Evolutionary conservation across 2,888 invertebrate genomes (phyloP), one percentile per base, ranked within the genome.

Genomic region (Himalopsyche kuldschensis): DNA sequence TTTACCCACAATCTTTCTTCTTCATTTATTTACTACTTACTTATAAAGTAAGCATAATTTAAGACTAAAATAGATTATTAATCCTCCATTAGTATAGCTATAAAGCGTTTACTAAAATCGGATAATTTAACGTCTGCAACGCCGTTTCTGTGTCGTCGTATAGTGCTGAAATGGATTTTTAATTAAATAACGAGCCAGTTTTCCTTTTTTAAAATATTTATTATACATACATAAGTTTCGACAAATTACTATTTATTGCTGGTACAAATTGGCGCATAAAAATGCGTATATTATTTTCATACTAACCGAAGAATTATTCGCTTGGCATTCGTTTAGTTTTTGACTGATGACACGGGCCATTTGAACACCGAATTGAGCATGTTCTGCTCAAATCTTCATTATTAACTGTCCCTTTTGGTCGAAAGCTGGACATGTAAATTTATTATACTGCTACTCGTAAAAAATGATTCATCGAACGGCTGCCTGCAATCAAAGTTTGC

Each of bases 341-440:
- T 69, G 69, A 69, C 30, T 27, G 69, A 69, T 69, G 69, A 30
- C 10, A 11, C 10, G 20, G 11, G 69, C 69, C 69, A 69, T 30
- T 69, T 69, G 69, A 15, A 69, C 69, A 69, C 27, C 30, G 69
- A 69, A 69, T 69, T 27, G 69, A 69, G 27, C 69, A 27, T 69
- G 69, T 69, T 69, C 30, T 2, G 69, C 69, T 76, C 35, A 80
- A 76, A 55, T 81, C 77, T 76, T 48, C 48, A 75, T 81, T 81
- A 82, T 82, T 82, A 82, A 82, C 78, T 78, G 82, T 35, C 20
- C n/a, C 48, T 78, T 82, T 82, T 76, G 81, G 47, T 27, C 30
- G 76, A 47, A 81, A 76, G 35, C 31, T 41, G 78, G 78, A 78
- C 48, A n/a, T 47, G 41, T 35, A 77, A 78, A 81, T 82, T 82